Evolutionary conservation across 2,888 invertebrate genomes (phyloP).

Genomic region (Bombyx huttoni): DNA sequence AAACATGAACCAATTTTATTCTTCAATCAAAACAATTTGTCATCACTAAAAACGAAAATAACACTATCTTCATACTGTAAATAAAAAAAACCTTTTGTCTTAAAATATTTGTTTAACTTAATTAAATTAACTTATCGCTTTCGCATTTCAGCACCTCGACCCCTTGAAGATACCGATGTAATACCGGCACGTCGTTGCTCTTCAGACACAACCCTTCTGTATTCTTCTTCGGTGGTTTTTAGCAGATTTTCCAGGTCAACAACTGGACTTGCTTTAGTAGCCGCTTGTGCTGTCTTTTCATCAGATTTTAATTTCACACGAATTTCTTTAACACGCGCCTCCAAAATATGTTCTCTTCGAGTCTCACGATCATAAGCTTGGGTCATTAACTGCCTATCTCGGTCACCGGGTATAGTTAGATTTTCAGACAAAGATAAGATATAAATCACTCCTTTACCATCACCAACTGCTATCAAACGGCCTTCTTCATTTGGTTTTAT

Average conservation of each 20-base stretch:
- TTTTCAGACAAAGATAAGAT: constrained; percentile 77
- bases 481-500: constrained; percentile 77
- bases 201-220: constrained; percentile 40
- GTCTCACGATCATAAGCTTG: constrained; percentile 88
- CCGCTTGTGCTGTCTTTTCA: constrained; percentile 30
- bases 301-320: constrained; percentile 64
- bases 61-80: background rate
- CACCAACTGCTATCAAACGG: constrained; percentile 74
- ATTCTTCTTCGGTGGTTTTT: constrained; percentile 46
- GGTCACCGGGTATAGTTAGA: constrained; percentile 74
- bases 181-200: constrained; percentile 17
- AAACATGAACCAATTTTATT: background rate
- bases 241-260: constrained; percentile 20
- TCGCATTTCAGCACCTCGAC: constrained; percentile 6
- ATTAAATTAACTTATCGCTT: constrained; percentile 7
- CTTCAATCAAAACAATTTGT: background rate
- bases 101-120: background rate
- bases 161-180: constrained; percentile 1
- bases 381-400: constrained; percentile 76
- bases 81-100: background rate
- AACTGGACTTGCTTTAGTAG: constrained; percentile 12
- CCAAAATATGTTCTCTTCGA: constrained; percentile 88
- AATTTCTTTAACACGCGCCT: constrained; percentile 86
- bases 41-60: background rate
- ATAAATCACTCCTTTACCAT: constrained; percentile 76